Percentiles rank a stretch among this genome's conserved stretches.
Conservation (phyloP, 1,140 invertebrate genomes). For the Ips typographus region DNA sequence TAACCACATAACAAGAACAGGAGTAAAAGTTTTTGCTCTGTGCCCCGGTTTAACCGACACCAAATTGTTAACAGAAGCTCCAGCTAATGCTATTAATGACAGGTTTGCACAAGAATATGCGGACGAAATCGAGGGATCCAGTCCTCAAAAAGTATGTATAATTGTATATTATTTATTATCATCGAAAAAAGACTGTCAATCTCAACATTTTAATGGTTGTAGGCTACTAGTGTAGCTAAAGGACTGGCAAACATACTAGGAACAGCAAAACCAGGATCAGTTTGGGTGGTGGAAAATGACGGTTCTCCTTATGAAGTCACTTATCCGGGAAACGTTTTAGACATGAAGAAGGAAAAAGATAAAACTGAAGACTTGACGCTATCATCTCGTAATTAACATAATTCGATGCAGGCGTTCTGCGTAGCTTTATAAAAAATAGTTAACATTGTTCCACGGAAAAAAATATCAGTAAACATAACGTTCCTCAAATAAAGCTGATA, state of each 20-base stretch:
- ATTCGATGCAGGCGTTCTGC: too few species aligned
- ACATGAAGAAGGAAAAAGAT: slow-evolving; percentile 14
- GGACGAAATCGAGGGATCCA: slow-evolving; percentile 39
- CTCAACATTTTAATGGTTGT: not conserved
- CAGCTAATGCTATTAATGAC: slow-evolving; percentile 40
- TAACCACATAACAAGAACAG: slow-evolving; percentile 29
- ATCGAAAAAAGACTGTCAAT: not conserved
- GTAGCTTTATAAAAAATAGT: too few species aligned
- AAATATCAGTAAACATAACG: too few species aligned
- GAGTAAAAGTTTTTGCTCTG: slow-evolving; percentile 43
- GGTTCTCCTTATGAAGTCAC: slow-evolving; percentile 43
- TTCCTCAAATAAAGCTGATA: too few species aligned
- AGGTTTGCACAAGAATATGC: slow-evolving; percentile 42
- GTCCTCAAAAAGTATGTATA: slow-evolving; percentile 27
- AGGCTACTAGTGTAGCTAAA: slow-evolving; percentile 39
- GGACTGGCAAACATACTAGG: slow-evolving; percentile 39
- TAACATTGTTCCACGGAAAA: too few species aligned
- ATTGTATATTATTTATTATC: not conserved
- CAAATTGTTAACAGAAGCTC: slow-evolving; percentile 36
- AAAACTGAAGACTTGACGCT: not conserved
- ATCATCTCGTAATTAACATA: too few species aligned
- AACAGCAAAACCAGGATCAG: slow-evolving; percentile 41
- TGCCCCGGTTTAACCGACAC: slow-evolving; percentile 44
- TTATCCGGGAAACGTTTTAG: slow-evolving; percentile 34
- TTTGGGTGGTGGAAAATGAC: slow-evolving; percentile 47